These are phyloP conservation scores for Willisornis vidua DNA, from an alignment of 2,113 vertebrate species.

Conservation along the genomic window DNA sequence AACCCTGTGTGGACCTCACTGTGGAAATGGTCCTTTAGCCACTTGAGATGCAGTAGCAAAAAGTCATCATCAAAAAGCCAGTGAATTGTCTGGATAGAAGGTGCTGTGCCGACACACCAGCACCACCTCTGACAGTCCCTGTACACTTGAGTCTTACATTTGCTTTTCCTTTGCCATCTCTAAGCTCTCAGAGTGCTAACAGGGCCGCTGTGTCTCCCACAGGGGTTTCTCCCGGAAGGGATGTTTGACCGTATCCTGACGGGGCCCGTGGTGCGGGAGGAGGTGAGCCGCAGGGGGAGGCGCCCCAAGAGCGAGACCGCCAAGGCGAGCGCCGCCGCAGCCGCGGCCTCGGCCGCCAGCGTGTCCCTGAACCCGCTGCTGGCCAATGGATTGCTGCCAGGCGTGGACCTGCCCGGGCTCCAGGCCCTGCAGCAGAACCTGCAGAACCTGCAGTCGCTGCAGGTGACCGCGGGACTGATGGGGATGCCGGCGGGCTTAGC, in stretches of 20 bases:
- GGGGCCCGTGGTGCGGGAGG: slow-evolving; percentile 95
- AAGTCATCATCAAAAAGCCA: not conserved
- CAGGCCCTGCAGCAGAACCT: slow-evolving; percentile 97
- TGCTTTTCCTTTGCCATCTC: not conserved
- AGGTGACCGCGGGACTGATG: slow-evolving; percentile 92
- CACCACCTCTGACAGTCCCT: not conserved
- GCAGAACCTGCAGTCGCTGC: slow-evolving; percentile 92
- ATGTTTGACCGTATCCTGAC: slow-evolving; percentile 98
- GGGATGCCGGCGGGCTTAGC: slow-evolving; percentile 86
- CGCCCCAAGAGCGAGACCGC: slow-evolving; percentile 92
- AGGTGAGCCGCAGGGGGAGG: slow-evolving; percentile 93
- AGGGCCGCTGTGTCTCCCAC: not conserved
- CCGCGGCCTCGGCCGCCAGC: slow-evolving; percentile 58
- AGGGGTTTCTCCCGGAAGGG: slow-evolving; percentile 96
- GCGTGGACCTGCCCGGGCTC: slow-evolving; percentile 90
- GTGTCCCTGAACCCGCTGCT: slow-evolving; percentile 82
- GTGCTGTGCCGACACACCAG: not conserved
- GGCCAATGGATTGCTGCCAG: slow-evolving; percentile 87
- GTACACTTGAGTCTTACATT: fast-evolving
- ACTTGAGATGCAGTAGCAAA: not conserved
- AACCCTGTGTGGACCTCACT: not conserved
- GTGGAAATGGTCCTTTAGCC: not conserved
- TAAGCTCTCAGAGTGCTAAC: not conserved
- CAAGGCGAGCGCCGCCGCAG: slow-evolving; percentile 76
- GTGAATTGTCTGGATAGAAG: fast-evolving